phyloP scores from a whole-genome alignment of 2,797 vertebrate species.

The Falco novaeseelandiae region DNA sequence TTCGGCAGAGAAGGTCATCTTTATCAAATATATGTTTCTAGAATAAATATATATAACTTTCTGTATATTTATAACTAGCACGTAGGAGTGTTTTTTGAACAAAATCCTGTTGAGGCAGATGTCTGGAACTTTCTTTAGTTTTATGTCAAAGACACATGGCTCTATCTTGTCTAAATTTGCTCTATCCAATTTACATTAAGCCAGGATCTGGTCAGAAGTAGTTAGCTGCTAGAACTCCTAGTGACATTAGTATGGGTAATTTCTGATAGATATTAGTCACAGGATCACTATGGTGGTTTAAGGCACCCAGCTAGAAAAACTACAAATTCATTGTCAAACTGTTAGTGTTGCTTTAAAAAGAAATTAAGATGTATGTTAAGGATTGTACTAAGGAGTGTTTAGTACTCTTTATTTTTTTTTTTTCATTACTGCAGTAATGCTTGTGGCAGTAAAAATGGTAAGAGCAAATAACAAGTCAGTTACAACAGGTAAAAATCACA shows the following conservation, averaged over 20 bases:
- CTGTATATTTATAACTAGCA: conserved; percentile 51
- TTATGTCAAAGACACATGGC: conserved; percentile 49
- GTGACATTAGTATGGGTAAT: background rate
- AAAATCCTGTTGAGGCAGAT: conserved; percentile 62
- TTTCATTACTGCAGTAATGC: background rate
- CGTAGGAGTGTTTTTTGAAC: conserved; percentile 60
- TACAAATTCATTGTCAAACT: background rate
- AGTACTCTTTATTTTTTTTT: no score
- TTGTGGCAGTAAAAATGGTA: background rate
- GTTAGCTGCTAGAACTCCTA: background rate
- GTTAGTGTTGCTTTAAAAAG: background rate
- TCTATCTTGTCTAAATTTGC: conserved; percentile 40
- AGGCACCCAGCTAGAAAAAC: background rate
- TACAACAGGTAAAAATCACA: background rate
- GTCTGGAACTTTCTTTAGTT: conserved; percentile 66
- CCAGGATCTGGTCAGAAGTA: background rate
- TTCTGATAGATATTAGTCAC: background rate
- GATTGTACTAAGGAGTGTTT: background rate
- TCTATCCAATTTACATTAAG: background rate
- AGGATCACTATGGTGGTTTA: background rate
- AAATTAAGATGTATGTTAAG: background rate
- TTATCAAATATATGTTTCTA: conserved; percentile 39
- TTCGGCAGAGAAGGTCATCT: conserved; percentile 46
- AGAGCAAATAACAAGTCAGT: background rate
- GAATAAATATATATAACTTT: conserved; percentile 58